These are phyloP conservation scores for Marisa cornuarietis DNA, from an alignment of 1,140 invertebrate species.

Conservation along the genomic window DNA sequence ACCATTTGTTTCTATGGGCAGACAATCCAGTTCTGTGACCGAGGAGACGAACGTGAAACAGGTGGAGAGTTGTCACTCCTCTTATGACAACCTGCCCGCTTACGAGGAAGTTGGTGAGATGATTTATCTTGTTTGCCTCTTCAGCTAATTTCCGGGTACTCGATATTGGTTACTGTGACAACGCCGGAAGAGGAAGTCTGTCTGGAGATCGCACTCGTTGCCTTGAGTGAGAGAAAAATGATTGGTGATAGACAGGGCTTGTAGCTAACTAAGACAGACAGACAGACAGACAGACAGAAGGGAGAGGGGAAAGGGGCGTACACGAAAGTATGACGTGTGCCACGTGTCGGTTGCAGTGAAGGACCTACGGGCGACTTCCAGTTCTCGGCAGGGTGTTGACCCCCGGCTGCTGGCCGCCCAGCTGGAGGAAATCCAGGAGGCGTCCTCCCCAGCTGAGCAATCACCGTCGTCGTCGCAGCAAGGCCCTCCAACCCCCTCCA, in stretches of 20 bases:
- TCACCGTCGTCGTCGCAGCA: slow-evolving; percentile 60
- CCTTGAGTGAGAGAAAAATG: no score
- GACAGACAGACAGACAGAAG: no score
- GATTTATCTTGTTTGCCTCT: not conserved
- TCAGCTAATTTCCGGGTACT: no score
- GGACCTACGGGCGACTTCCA: not conserved
- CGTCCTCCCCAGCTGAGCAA: slow-evolving; percentile 46
- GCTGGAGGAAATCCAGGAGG: slow-evolving; percentile 57
- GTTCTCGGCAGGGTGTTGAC: slow-evolving; percentile 43
- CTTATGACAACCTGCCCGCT: slow-evolving; percentile 60
- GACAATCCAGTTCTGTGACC: not conserved
- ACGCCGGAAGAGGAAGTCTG: no score
- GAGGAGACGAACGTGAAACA: slow-evolving; percentile 13
- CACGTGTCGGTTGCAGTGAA: slow-evolving; percentile 4
- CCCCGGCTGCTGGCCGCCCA: slow-evolving; percentile 56
- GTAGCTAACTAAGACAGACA: no score
- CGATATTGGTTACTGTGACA: no score
- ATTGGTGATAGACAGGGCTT: no score
- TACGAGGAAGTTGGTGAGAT: slow-evolving; percentile 58
- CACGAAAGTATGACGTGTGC: no score
- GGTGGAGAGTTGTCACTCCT: slow-evolving; percentile 52
- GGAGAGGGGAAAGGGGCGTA: no score
- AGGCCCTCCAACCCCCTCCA: slow-evolving; percentile 57
- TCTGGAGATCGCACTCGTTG: no score
- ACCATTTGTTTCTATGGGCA: not conserved